A percentile compares a stretch with the other conserved stretches of the same genome.
Conservation (phyloP, 2,113 vertebrate genomes). For the Tonatia bakeri region DNA sequence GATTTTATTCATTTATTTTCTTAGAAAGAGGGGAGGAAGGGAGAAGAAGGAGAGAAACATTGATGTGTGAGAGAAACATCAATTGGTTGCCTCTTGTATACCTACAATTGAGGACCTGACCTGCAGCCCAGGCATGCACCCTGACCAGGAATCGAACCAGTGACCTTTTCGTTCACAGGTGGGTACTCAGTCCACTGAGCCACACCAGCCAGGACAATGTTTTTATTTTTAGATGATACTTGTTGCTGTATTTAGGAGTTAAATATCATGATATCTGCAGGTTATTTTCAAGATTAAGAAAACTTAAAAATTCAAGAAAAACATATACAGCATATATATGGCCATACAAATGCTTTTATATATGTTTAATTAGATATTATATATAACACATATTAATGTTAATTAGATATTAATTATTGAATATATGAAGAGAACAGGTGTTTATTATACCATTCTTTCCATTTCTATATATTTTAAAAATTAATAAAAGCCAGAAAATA, state of each 20-base stretch:
- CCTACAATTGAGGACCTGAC: too few species aligned
- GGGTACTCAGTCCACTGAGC: too few species aligned
- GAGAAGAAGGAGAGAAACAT: too few species aligned
- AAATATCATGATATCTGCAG: background rate
- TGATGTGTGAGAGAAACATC: too few species aligned
- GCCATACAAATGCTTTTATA: background rate
- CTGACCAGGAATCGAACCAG: too few species aligned
- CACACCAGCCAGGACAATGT: background rate
- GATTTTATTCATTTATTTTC: too few species aligned
- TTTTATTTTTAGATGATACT: too few species aligned
- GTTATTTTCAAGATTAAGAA: background rate
- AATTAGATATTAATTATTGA: background rate
- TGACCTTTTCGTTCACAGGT: too few species aligned
- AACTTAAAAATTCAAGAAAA: background rate
- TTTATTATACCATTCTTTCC: background rate
- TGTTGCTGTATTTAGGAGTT: background rate
- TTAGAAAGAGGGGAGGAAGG: too few species aligned
- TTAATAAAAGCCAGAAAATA: background rate
- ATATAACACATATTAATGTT: background rate
- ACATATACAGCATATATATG: background rate
- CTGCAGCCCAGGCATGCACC: too few species aligned
- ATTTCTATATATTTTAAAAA: background rate
- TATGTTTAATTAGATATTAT: background rate
- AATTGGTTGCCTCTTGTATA: too few species aligned
- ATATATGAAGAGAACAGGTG: background rate